phyloP scores from a whole-genome alignment of 2,888 invertebrate species.

The Melanophora roralis region DNA sequence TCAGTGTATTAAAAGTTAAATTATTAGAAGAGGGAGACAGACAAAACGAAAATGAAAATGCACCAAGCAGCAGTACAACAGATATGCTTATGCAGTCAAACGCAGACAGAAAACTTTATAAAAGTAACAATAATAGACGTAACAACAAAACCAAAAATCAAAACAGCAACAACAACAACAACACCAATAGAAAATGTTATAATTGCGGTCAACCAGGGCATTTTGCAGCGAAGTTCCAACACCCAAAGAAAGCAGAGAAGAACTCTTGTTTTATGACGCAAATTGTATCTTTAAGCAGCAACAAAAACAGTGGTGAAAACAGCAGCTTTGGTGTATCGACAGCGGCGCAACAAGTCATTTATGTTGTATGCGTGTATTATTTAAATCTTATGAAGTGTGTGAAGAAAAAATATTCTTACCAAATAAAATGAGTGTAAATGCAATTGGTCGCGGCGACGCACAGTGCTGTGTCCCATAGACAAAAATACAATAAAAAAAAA shows the following conservation, averaged over 20 bases:
- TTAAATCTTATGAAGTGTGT: background rate
- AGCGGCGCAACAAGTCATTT: conserved; percentile 18
- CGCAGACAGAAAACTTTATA: background rate
- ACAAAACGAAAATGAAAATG: conserved; percentile 16
- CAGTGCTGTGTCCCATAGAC: too few species aligned
- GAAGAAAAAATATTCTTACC: conserved; percentile 12
- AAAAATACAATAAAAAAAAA: too few species aligned
- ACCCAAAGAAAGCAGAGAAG: background rate
- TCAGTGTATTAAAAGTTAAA: conserved; percentile 55
- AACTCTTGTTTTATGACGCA: conserved; percentile 30
- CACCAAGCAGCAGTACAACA: background rate
- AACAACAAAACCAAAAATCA: background rate
- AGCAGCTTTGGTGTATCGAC: conserved; percentile 22
- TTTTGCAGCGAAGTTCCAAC: conserved; percentile 28
- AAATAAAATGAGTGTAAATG: conserved; percentile 12
- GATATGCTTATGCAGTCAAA: conserved; percentile 15
- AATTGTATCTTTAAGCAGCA: background rate
- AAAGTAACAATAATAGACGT: background rate
- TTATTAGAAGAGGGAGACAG: conserved; percentile 36
- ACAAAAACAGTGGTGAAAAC: background rate
- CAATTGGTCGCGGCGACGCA: too few species aligned
- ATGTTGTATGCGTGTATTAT: background rate
- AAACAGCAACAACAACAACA: background rate
- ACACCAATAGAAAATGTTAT: conserved; percentile 30
- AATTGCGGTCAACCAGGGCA: conserved; percentile 32